phyloP scores from a whole-genome alignment of 2,888 invertebrate genomes.

The Hylaea fasciaria region DNA sequence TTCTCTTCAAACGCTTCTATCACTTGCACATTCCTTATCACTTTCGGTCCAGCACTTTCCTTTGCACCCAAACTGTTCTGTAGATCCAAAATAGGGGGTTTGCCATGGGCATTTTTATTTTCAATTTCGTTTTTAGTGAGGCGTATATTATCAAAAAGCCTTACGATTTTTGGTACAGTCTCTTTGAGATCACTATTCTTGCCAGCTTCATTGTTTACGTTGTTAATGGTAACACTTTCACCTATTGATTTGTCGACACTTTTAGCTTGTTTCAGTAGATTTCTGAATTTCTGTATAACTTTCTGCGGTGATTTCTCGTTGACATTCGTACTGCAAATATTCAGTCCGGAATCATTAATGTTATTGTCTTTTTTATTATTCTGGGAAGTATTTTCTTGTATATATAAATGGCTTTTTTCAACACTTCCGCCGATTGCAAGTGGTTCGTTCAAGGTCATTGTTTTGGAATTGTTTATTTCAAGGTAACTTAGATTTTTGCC shows the following conservation, averaged over 20 bases:
- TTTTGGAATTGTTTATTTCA: conserved; percentile 50
- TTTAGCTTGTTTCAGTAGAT: not conserved
- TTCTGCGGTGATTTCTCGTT: not conserved
- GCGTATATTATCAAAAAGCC: conserved; percentile 20
- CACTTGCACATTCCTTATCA: conserved; percentile 40
- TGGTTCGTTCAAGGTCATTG: conserved; percentile 24
- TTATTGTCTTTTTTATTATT: conserved; percentile 7
- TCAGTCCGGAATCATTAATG: not conserved
- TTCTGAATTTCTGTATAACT: no score
- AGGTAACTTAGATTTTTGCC: conserved; percentile 56
- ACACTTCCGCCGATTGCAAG: not conserved
- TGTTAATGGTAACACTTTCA: conserved; percentile 3
- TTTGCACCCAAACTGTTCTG: conserved; percentile 17
- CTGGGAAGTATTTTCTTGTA: no score
- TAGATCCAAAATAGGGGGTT: conserved; percentile 12
- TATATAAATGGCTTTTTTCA: conserved; percentile 2
- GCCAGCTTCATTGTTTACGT: not conserved
- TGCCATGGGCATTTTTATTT: conserved; percentile 7
- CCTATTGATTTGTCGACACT: conserved; percentile 1
- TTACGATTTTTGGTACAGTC: conserved; percentile 30
- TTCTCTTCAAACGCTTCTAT: conserved; percentile 48
- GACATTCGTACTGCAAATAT: not conserved
- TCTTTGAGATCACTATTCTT: conserved; percentile 5
- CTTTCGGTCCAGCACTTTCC: conserved; percentile 39
- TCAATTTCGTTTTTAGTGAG: conserved; percentile 2